A percentile compares a stretch with the other conserved stretches of the same genome.
phyloP scores from a whole-genome alignment of 1,140 invertebrate genomes.

The Lepidurus arcticus region DNA sequence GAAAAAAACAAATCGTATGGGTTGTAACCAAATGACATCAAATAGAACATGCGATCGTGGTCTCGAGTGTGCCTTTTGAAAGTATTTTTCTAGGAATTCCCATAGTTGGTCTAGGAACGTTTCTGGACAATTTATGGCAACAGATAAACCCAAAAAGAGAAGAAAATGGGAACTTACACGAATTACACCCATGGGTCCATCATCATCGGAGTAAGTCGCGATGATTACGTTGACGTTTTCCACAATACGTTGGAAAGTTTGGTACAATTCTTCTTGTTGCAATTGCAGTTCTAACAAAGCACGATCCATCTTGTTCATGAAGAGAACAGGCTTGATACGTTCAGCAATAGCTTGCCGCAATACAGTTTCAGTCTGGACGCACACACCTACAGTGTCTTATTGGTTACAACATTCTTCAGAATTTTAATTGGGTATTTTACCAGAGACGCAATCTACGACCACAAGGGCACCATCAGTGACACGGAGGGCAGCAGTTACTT shows the following conservation, averaged over 20 bases:
- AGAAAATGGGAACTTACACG: constrained; percentile 48
- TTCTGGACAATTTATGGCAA: constrained; percentile 22
- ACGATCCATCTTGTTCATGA: constrained; percentile 99
- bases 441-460: constrained; percentile 98
- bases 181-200: constrained; percentile 98
- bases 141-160: constrained; percentile 42
- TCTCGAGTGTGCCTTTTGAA: not conserved
- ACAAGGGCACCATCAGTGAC: constrained; percentile 98
- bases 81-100: constrained; percentile 3
- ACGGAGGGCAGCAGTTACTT: constrained; percentile 96
- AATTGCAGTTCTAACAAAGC: constrained; percentile 91
- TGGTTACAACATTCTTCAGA: not conserved
- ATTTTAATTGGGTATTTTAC: constrained; percentile 49
- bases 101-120: not conserved
- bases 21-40: not conserved
- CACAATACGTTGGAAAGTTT: constrained; percentile 99
- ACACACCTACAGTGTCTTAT: constrained; percentile 71
- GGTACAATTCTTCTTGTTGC: constrained; percentile 93
- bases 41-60: too few relatives aligned
- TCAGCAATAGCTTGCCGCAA: constrained; percentile 97
- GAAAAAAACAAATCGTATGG: not conserved
- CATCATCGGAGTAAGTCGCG: constrained; percentile 95
- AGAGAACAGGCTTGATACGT: constrained; percentile 96
- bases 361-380: constrained; percentile 98
- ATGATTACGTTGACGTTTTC: constrained; percentile 99